Percentiles rank a stretch among this genome's conserved stretches.
These are phyloP conservation scores for Strix uralensis DNA, from an alignment of 2,113 vertebrate species.

Conservation along the genomic window DNA sequence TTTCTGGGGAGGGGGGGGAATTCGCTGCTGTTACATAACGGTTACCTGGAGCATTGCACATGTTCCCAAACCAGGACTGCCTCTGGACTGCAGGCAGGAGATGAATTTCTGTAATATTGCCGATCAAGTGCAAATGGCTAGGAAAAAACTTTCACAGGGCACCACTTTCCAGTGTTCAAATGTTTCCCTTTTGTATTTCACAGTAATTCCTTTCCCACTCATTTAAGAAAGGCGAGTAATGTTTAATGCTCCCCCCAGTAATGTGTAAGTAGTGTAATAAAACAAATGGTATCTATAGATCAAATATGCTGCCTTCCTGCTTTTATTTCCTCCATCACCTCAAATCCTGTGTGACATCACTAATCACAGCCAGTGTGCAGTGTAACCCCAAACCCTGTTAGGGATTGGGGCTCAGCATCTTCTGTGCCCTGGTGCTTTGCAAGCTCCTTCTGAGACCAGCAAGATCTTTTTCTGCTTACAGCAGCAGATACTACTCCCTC, in stretches of 20 bases:
- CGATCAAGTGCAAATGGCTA: background rate
- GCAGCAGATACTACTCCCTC: background rate
- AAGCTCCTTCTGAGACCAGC: background rate
- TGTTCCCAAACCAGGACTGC: slow-evolving; percentile 55
- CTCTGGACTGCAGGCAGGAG: background rate
- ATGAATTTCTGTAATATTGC: background rate
- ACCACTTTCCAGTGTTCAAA: background rate
- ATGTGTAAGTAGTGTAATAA: background rate
- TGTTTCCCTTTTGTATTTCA: background rate
- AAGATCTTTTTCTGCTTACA: background rate
- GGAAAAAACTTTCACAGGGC: slow-evolving; percentile 25
- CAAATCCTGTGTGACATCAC: background rate
- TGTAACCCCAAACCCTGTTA: background rate
- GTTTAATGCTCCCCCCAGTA: background rate
- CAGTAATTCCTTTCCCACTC: background rate
- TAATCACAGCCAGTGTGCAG: background rate
- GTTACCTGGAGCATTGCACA: slow-evolving; percentile 61
- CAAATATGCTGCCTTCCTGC: background rate
- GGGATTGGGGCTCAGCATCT: background rate
- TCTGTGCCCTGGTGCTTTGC: background rate
- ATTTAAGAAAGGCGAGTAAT: background rate
- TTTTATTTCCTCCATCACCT: background rate
- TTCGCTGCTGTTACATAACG: slow-evolving; percentile 64
- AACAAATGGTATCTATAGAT: background rate
- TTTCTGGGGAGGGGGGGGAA: background rate